Evolutionary conservation across 2,888 invertebrate species (phyloP), one percentile per base, ranked within the genome.

Genomic region (Limulus polyphemus): DNA sequence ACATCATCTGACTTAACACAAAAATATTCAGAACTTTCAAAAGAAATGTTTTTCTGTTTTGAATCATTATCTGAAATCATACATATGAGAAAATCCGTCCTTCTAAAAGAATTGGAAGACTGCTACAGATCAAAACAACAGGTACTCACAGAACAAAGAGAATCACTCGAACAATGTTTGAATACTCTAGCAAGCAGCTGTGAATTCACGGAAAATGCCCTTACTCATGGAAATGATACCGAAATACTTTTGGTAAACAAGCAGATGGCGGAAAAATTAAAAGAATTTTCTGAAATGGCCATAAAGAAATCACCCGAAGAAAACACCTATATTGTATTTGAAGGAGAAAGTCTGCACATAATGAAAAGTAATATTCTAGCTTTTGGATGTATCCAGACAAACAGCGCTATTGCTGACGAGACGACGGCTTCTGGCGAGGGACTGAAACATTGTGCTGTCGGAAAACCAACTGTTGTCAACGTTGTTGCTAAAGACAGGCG

Each of bases 201-300:
- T 69, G 75, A 76, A 55, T 75, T 79, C 62, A 78, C 79, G 7
- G 77, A 79, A 65, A 77, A 77, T 55, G 77, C 79, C 0, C 70
- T 79, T n/a, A 72, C 74, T 52, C 74, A 76, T 65, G 77, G 78
- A 50, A 76, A 74, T 64, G 78, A 77, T 64, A 78, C 77, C 32
- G 79, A 79, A 68, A 74, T 79, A 52, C 72, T 79, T 16, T 73
- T 80, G 57, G 76, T 79, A 50, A 77, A 76, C 70, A 79, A 79
- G 64, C 79, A 80, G 70, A 56, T 64, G 13, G 56, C 64, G 5
- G 64, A 64, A 14, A 62, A 62, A 49, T 49, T 64, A 32, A 14
- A 48, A 52, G 64, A 77, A 63, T 73, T 77, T 67, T 72, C 72
- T 59, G 70, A 67, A 47, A 69, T 70, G 66, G 66, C 69, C 49